phyloP scores from a whole-genome alignment of 1,140 invertebrate genomes.

The Portunus trituberculatus region DNA sequence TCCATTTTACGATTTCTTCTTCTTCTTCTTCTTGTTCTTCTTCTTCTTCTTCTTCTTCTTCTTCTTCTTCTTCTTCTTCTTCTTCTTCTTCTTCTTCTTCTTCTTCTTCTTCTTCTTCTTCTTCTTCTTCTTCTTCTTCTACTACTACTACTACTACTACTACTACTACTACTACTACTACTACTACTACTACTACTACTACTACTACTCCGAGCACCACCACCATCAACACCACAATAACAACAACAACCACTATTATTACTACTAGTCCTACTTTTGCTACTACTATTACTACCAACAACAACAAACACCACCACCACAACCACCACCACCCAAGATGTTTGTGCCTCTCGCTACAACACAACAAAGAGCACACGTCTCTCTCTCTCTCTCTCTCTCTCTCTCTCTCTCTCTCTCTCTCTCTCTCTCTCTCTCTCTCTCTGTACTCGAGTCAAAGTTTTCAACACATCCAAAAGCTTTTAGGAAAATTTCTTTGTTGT shows the following conservation, averaged over 20 bases:
- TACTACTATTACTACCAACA: not conserved
- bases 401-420: not conserved
- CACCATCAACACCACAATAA: not conserved
- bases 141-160: not conserved
- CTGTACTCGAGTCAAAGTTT: no score
- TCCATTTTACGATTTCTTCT: no score
- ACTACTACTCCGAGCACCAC: not conserved
- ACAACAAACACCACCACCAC: slow-evolving; percentile 2
- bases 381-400: no score
- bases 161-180: slow-evolving; percentile 17
- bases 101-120: not conserved
- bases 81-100: not conserved
- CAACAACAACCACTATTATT: not conserved
- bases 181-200: slow-evolving; percentile 26
- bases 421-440: not conserved
- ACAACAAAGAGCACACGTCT: not conserved
- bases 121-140: not conserved
- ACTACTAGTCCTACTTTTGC: not conserved
- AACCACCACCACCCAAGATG: slow-evolving; percentile 12
- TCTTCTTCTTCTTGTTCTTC: no score
- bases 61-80: not conserved
- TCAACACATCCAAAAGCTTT: no score
- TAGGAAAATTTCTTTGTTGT: no score
- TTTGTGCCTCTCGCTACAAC: no score
- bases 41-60: no score